Evolutionary conservation across 1,140 invertebrate species (phyloP).

Genomic region (Panulirus ornatus): DNA sequence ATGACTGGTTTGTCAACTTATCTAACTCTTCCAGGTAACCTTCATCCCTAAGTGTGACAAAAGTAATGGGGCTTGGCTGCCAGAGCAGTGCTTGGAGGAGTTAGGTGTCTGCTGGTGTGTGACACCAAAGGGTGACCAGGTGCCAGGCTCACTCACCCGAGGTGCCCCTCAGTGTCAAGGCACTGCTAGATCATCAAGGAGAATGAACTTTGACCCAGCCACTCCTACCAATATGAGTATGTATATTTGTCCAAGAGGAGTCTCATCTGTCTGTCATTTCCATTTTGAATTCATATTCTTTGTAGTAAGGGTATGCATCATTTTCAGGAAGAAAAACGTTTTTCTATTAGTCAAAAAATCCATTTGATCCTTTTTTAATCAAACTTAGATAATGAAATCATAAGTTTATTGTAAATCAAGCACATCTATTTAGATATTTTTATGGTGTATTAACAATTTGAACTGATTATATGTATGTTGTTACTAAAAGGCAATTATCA

Average conservation of each 20-base stretch:
- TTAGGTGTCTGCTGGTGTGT: slow-evolving; percentile 92
- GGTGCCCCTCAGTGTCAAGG: slow-evolving; percentile 83
- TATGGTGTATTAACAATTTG: too few species aligned
- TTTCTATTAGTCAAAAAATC: too few species aligned
- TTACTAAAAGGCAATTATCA: too few species aligned
- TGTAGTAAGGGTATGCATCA: too few species aligned
- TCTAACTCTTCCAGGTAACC: slow-evolving; percentile 78
- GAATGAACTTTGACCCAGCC: slow-evolving; percentile 57
- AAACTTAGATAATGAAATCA: too few species aligned
- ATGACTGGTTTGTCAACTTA: neutral
- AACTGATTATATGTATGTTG: too few species aligned
- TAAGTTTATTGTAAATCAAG: too few species aligned
- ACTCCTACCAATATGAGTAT: slow-evolving; percentile 73
- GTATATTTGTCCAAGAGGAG: slow-evolving; percentile 14
- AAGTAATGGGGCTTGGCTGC: slow-evolving; percentile 86
- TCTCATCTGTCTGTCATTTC: too few species aligned
- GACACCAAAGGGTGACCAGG: slow-evolving; percentile 86
- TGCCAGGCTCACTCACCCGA: slow-evolving; percentile 87
- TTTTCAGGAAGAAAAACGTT: too few species aligned
- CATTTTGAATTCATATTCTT: too few species aligned
- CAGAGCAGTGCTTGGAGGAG: slow-evolving; percentile 89
- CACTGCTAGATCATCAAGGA: slow-evolving; percentile 55
- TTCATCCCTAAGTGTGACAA: slow-evolving; percentile 87
- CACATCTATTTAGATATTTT: too few species aligned
- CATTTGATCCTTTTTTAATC: too few species aligned